Conservation (phyloP, 2,888 invertebrate species). For the Scaptomyza reducta region DNA sequence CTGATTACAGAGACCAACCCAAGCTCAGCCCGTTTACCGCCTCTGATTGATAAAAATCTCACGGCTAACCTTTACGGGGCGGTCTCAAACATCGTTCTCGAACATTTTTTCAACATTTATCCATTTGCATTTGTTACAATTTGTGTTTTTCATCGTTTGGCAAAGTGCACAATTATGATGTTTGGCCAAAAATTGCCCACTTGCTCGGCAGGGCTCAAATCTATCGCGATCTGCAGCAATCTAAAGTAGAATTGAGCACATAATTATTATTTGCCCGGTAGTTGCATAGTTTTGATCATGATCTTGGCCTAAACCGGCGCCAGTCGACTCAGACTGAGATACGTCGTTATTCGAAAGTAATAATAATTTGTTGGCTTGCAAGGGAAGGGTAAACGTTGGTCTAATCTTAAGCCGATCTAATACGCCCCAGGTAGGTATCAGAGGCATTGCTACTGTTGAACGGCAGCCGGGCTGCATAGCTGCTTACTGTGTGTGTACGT, state of each 20-base stretch:
- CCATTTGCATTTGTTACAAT: conserved; percentile 26
- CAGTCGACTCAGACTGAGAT: conserved; percentile 49
- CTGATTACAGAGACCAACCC: conserved; percentile 58
- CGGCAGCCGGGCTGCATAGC: conserved; percentile 23
- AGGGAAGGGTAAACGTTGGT: conserved; percentile 60
- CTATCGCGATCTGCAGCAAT: conserved; percentile 39
- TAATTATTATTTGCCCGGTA: conserved; percentile 58
- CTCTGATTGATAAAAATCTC: conserved; percentile 76
- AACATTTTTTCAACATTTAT: conserved; percentile 4
- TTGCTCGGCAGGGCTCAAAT: conserved; percentile 35
- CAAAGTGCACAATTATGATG: conserved; percentile 62
- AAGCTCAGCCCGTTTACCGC: conserved; percentile 7
- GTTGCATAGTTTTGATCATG: conserved; percentile 25
- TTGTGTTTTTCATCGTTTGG: background rate
- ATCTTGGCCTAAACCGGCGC: conserved; percentile 70
- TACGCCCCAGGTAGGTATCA: conserved; percentile 61
- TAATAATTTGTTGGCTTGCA: conserved; percentile 45
- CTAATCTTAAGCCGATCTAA: conserved; percentile 77
- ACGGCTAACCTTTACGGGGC: conserved; percentile 51
- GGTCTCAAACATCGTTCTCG: conserved; percentile 6
- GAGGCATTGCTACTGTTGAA: conserved; percentile 58
- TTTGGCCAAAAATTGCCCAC: conserved; percentile 66
- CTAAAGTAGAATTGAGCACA: conserved; percentile 57
- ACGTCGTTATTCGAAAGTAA: conserved; percentile 16
- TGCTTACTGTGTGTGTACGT: conserved; percentile 40